phyloP scores from a whole-genome alignment of 2,797 vertebrate genomes.

The Poeciliopsis presidionis region DNA sequence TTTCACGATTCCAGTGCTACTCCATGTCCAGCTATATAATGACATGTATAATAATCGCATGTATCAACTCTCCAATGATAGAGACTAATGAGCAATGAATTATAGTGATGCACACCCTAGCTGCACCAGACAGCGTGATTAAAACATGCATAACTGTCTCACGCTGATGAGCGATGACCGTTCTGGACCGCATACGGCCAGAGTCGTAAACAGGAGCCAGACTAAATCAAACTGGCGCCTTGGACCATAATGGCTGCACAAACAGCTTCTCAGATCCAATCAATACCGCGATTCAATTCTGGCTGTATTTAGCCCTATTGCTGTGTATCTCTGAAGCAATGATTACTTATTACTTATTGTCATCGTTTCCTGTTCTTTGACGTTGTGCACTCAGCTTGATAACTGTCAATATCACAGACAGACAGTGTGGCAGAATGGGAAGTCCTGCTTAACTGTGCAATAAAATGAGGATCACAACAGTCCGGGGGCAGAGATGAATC shows the following conservation, averaged over 20 bases:
- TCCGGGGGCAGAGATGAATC: slow-evolving; percentile 65
- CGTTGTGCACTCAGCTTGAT: slow-evolving; percentile 30
- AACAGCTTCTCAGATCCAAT: slow-evolving; percentile 52
- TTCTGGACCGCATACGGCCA: slow-evolving; percentile 29
- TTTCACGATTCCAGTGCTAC: neutral
- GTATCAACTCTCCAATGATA: neutral
- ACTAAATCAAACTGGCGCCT: slow-evolving; percentile 46
- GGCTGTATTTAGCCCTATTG: slow-evolving; percentile 45
- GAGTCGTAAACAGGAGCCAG: slow-evolving; percentile 31
- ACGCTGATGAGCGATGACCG: slow-evolving; percentile 42
- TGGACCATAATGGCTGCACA: slow-evolving; percentile 42
- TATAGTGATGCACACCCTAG: slow-evolving; percentile 3
- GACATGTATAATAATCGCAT: neutral
- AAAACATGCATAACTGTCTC: slow-evolving; percentile 41
- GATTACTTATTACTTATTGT: slow-evolving; percentile 15
- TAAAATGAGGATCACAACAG: slow-evolving; percentile 65
- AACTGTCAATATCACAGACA: slow-evolving; percentile 53
- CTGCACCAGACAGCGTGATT: slow-evolving; percentile 34
- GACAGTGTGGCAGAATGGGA: slow-evolving; percentile 36
- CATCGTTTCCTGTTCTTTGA: slow-evolving; percentile 43
- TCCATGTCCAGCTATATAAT: neutral
- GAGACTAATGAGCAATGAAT: neutral
- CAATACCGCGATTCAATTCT: slow-evolving; percentile 48
- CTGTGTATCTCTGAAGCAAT: slow-evolving; percentile 48
- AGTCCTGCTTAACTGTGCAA: slow-evolving; percentile 53